These are phyloP conservation scores for Lepidocyrtoides sp. DNA, from an alignment of 2,888 invertebrate genomes.

Conservation along the genomic window DNA sequence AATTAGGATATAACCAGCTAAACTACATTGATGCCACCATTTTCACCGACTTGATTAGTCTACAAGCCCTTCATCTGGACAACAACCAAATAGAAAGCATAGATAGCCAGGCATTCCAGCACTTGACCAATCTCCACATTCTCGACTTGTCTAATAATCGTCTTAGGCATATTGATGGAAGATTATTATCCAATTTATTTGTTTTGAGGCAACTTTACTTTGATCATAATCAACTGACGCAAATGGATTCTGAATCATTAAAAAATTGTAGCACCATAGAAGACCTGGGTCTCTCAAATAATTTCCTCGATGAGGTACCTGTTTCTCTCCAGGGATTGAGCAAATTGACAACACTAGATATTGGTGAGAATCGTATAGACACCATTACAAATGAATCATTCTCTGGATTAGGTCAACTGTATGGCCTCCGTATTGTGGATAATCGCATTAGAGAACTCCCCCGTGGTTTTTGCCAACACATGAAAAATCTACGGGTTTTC, in stretches of 20 bases:
- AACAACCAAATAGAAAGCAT: slow-evolving; percentile 96
- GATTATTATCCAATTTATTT: slow-evolving; percentile 94
- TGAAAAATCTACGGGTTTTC: slow-evolving; percentile 94
- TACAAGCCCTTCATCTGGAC: slow-evolving; percentile 94
- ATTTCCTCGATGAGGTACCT: slow-evolving; percentile 94
- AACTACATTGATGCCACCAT: slow-evolving; percentile 88
- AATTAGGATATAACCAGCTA: slow-evolving; percentile 88
- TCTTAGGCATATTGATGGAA: slow-evolving; percentile 93
- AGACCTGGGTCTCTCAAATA: slow-evolving; percentile 95
- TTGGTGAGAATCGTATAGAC: slow-evolving; percentile 96
- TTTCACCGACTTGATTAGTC: slow-evolving; percentile 94
- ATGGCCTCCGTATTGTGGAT: slow-evolving; percentile 95
- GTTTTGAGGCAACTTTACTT: slow-evolving; percentile 94
- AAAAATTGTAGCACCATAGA: slow-evolving; percentile 91
- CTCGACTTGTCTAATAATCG: slow-evolving; percentile 93
- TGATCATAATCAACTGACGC: slow-evolving; percentile 94
- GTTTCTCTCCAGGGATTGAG: no score
- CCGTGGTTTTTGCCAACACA: slow-evolving; percentile 94
- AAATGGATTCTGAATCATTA: slow-evolving; percentile 93
- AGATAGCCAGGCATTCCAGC: slow-evolving; percentile 95
- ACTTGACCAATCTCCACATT: slow-evolving; percentile 93
- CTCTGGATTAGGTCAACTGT: slow-evolving; percentile 94
- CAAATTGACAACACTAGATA: slow-evolving; percentile 94
- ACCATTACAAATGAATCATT: slow-evolving; percentile 95
- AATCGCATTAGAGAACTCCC: slow-evolving; percentile 95